Base-by-base conservation (phyloP, 2,888 invertebrate species). In the Anodontia alba region DNA sequence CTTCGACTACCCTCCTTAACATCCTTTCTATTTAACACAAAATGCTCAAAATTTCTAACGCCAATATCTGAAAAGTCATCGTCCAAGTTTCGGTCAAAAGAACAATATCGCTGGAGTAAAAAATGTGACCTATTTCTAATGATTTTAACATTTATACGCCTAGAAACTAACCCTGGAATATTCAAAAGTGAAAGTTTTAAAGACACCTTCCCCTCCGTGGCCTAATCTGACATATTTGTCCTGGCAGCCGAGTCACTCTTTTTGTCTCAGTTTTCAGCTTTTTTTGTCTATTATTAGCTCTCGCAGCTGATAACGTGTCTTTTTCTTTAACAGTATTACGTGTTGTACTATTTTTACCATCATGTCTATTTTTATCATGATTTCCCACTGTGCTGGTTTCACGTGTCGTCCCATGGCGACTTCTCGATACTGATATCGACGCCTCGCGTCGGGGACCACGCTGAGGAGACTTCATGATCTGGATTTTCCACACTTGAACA, bases 21-120 rank as follows among this genome's bases (percentile, higher is more conserved):
- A 12, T 51, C 51, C 23, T 51, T 51, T n/a, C 51, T 51, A 51
- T 51, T 51, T 51, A 51, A 51, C n/a, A 51, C 51, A 51, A 51
- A 51, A 20, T 51, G 51, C 51, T 51, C 51, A 51, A 51, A 51
- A 20, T 51, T 51, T n/a, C 23, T 51, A 12, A 51, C 51, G 7
- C n/a, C 51, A 20, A 51, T 51, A 20, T 51, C 23, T 51, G 51
- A 51, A 12, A 51, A 51, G 12, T 51, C 51, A 51, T 51, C 23
- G 51, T 51, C 51, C 51, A 51, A 51, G 51, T 51, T 51, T 51
- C 51, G n/a, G 51, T 51, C 7, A 51, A 51, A 10, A 51, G 15
- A n/a, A n/a, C 51, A n/a, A 51, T n/a, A 51, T 51, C 51, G 23
- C 20, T n/a, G 5, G 15, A n/a, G 23, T 51, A 10, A n/a, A 51